A percentile compares a stretch with the other conserved stretches of the same genome.
Conservation (phyloP, 2,888 invertebrate species). For the Aphodius sticticus region DNA sequence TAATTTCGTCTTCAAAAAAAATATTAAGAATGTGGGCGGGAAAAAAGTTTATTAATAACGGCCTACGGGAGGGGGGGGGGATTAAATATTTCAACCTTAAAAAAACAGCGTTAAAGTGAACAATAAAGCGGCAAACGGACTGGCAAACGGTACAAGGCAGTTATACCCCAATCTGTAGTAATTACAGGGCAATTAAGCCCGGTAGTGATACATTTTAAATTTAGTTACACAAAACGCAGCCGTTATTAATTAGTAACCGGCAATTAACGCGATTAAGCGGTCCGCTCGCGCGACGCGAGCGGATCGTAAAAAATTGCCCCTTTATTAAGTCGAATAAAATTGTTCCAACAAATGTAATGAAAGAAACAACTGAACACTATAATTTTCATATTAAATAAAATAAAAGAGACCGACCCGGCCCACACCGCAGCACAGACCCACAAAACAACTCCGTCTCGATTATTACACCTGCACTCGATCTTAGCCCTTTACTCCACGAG, state of each 20-base stretch:
- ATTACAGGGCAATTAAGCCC: neutral
- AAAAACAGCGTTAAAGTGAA: neutral
- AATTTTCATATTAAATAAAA: constrained; percentile 36
- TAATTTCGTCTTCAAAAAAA: neutral
- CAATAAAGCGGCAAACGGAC: neutral
- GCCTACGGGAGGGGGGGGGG: neutral
- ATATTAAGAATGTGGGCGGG: neutral
- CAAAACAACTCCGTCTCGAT: neutral
- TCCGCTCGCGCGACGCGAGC: neutral
- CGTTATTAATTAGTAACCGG: neutral
- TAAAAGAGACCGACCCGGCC: constrained; percentile 18
- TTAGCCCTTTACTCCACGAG: neutral
- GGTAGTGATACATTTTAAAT: constrained; percentile 4
- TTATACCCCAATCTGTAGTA: neutral
- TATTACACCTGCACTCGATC: neutral
- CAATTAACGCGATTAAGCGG: constrained; percentile 4
- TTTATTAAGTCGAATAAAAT: constrained; percentile 28
- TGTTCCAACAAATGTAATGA: constrained; percentile 34
- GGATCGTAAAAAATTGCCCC: constrained; percentile 4
- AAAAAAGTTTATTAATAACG: neutral
- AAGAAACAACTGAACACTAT: constrained; percentile 34
- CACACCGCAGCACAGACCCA: neutral
- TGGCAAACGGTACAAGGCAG: neutral
- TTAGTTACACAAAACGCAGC: neutral
- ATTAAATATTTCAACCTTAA: neutral